These are phyloP conservation scores for Petrosia ficiformis DNA, from an alignment of 37 sponge, comb jelly and placozoan species.

Conservation along the genomic window DNA sequence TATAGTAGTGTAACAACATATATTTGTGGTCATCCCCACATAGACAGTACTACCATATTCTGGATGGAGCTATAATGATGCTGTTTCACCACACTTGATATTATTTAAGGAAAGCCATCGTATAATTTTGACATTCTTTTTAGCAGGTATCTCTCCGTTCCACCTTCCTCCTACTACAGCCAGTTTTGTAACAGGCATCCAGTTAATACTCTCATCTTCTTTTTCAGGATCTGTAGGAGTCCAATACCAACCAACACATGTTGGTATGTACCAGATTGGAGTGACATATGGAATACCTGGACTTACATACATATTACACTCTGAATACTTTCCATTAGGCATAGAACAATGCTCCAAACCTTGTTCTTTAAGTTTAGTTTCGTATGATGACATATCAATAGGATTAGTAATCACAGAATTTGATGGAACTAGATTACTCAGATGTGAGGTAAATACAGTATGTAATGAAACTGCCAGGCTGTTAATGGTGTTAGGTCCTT, in stretches of 20 bases:
- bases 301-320: constrained; percentile 16
- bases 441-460: background rate
- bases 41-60: too few species aligned
- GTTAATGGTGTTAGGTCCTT: background rate
- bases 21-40: too few species aligned
- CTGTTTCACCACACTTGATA: background rate
- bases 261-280: constrained; percentile 32
- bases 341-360: constrained; percentile 1
- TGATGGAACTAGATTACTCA: background rate
- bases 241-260: constrained; percentile 41
- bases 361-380: background rate
- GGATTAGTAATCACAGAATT: constrained; percentile 19
- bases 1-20: too few species aligned
- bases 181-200: constrained; percentile 21
- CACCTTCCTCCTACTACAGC: constrained; percentile 16
- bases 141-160: constrained; percentile 4
- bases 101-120: constrained; percentile 13
- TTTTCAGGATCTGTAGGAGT: constrained; percentile 29
- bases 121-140: constrained; percentile 17
- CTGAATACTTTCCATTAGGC: background rate
- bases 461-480: constrained; percentile 20
- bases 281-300: constrained; percentile 1
- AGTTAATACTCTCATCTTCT: constrained; percentile 2
- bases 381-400: constrained; percentile 6
- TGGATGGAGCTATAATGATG: too few species aligned